phyloP scores from a whole-genome alignment of 2,797 vertebrate species.

The Leptatherina wallacei region DNA sequence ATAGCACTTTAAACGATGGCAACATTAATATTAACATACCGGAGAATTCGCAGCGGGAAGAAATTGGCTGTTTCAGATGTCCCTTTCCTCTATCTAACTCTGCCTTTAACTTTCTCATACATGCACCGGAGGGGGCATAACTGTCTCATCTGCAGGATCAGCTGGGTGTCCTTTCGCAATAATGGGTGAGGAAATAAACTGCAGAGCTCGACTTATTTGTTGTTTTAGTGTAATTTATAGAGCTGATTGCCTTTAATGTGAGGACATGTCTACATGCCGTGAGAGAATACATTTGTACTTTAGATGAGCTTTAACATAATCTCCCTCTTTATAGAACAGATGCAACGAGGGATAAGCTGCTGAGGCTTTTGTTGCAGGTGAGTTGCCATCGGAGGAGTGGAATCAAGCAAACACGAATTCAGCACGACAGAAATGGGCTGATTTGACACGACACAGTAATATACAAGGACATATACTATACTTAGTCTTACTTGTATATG shows the following conservation, averaged over 20 bases:
- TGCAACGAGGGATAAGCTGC: constrained; percentile 63
- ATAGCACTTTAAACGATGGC: constrained; percentile 50
- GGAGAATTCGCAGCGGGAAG: constrained; percentile 35
- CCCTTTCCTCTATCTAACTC: constrained; percentile 3
- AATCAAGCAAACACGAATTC: constrained; percentile 35
- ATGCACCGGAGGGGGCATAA: constrained; percentile 14
- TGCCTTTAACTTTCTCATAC: constrained; percentile 4
- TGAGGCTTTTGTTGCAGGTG: constrained; percentile 52
- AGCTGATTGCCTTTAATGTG: constrained; percentile 52
- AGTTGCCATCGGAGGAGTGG: constrained; percentile 32
- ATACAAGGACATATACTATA: constrained; percentile 7
- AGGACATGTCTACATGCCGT: constrained; percentile 35
- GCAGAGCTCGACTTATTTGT: constrained; percentile 39
- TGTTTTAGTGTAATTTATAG: constrained; percentile 37
- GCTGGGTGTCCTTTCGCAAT: constrained; percentile 52
- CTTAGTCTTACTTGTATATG: constrained; percentile 12
- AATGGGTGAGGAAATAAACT: constrained; percentile 53
- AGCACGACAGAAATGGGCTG: constrained; percentile 2
- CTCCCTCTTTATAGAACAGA: constrained; percentile 64
- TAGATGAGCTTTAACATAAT: constrained; percentile 68
- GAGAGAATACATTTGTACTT: constrained; percentile 56
- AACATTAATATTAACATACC: constrained; percentile 61
- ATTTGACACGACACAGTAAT: not conserved
- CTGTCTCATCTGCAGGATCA: constrained; percentile 39
- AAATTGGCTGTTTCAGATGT: constrained; percentile 28